These are phyloP conservation scores for Nycticebus coucang DNA, from an alignment of 2,113 vertebrate genomes.

Conservation along the genomic window DNA sequence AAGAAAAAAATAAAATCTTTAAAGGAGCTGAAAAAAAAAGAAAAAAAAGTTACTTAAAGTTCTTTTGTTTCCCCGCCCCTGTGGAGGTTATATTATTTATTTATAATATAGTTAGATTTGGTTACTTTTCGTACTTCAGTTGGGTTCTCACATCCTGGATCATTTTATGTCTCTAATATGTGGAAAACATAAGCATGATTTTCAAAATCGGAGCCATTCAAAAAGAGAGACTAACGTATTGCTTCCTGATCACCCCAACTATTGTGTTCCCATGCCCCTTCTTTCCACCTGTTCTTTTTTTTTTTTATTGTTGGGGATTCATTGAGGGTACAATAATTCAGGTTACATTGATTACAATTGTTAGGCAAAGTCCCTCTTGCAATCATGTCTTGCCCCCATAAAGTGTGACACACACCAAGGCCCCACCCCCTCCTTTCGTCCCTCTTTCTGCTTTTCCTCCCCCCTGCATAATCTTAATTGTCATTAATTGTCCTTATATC, in stretches of 20 bases:
- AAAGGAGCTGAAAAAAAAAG: too few species aligned
- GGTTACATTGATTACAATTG: too few species aligned
- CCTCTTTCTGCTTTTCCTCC: too few species aligned
- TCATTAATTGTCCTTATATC: too few species aligned
- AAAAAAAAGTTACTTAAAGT: background rate
- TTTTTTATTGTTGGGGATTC: too few species aligned
- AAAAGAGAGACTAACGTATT: background rate
- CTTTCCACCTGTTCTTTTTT: background rate
- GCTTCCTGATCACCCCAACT: background rate
- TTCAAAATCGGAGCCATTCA: background rate
- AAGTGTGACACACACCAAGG: too few species aligned
- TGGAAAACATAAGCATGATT: background rate
- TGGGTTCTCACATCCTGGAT: background rate
- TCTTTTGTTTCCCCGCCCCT: background rate
- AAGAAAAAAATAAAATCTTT: too few species aligned
- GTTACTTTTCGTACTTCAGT: background rate
- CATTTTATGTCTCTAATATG: background rate
- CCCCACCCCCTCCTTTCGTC: too few species aligned
- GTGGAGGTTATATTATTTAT: background rate
- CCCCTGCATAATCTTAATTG: too few species aligned
- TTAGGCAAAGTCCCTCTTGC: too few species aligned
- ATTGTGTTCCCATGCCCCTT: background rate
- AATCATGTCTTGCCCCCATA: too few species aligned
- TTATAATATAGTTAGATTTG: background rate
- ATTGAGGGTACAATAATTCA: too few species aligned